phyloP scores from a whole-genome alignment of 2,888 invertebrate genomes.

The Lepidocyrtoides sp. region DNA sequence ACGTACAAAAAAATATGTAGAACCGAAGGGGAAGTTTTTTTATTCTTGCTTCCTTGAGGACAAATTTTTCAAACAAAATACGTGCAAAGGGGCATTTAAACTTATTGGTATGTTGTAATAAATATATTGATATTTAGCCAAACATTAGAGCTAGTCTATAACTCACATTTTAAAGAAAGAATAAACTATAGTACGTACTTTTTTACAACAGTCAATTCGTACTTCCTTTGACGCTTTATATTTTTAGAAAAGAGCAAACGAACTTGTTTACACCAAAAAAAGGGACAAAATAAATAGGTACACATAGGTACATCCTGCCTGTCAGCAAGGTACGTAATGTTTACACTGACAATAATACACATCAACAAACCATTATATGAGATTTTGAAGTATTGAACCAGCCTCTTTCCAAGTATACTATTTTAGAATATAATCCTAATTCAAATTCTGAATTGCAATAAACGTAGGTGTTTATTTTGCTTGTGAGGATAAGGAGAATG shows the following conservation, averaged over 20 bases:
- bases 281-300: constrained; percentile 7
- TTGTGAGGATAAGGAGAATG: no score
- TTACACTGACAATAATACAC: background rate
- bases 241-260: constrained; percentile 63
- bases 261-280: constrained; percentile 61
- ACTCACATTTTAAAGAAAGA: no score
- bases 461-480: no score
- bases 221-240: constrained; percentile 36
- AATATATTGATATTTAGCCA: no score
- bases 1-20: constrained; percentile 1
- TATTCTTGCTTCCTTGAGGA: constrained; percentile 51
- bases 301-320: background rate
- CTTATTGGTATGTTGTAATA: no score
- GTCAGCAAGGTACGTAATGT: no score
- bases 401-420: background rate
- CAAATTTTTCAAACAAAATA: constrained; percentile 50
- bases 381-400: constrained; percentile 46
- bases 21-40: constrained; percentile 49
- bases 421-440: background rate
- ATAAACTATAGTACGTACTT: no score
- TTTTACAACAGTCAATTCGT: no score
- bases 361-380: constrained; percentile 24
- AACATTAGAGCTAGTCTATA: no score
- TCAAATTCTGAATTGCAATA: no score
- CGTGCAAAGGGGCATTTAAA: no score